phyloP scores from a whole-genome alignment of 2,797 vertebrate genomes.

The Pangasius krempfi region DNA sequence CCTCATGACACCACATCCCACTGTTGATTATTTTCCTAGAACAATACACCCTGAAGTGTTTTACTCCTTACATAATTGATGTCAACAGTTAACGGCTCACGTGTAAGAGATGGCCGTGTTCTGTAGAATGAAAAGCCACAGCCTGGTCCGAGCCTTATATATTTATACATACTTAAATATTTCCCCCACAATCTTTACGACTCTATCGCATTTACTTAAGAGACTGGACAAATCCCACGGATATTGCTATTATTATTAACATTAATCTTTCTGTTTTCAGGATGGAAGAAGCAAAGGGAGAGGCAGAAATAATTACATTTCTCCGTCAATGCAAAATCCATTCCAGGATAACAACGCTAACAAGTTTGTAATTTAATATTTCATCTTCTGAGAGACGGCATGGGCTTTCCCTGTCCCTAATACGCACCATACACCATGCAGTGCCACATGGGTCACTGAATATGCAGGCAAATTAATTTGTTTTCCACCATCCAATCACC shows the following conservation, averaged over 20 bases:
- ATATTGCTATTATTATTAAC: constrained; percentile 60
- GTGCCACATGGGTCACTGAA: constrained; percentile 53
- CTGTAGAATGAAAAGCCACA: not conserved
- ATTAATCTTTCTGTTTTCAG: constrained; percentile 55
- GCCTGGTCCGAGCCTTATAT: not conserved
- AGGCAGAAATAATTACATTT: constrained; percentile 61
- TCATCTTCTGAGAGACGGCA: constrained; percentile 52
- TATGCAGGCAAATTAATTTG: constrained; percentile 54
- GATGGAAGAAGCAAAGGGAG: constrained; percentile 48
- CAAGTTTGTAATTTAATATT: constrained; percentile 63
- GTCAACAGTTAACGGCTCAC: not conserved
- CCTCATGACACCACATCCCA: not conserved
- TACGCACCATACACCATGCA: constrained; percentile 54
- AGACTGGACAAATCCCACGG: constrained; percentile 43
- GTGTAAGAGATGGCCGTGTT: not conserved
- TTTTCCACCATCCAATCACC: constrained; percentile 12
- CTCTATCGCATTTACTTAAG: constrained; percentile 12
- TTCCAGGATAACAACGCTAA: constrained; percentile 47
- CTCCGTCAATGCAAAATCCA: constrained; percentile 53
- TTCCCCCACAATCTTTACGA: constrained; percentile 2
- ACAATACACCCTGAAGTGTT: not conserved
- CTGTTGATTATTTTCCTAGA: not conserved
- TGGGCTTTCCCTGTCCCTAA: constrained; percentile 46
- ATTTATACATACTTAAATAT: not conserved
- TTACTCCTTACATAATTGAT: too few relatives aligned